Evolutionary conservation across 2,888 invertebrate species (phyloP), one percentile per base, ranked within the genome.

Genomic region (Bombylius major): DNA sequence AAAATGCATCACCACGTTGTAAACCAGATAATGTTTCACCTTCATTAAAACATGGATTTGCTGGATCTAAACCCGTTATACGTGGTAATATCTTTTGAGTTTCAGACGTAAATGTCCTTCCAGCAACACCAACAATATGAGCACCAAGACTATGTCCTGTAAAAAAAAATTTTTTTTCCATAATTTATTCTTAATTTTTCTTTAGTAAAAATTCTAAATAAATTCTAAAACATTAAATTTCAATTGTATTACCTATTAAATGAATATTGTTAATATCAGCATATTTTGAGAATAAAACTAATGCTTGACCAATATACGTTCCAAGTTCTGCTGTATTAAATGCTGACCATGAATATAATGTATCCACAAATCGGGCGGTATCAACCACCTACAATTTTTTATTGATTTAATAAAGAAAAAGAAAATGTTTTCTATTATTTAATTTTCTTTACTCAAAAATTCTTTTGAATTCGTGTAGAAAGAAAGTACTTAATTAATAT

Each of bases 281-380:
- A 47, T 66, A 56, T 36, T 69, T 63, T n/a, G 65, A 51, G 13
- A 73, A 58, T 56, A 67, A 64, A 11, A 64, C 63, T 53, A 73
- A 50, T 5, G 68, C 71, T 12, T 57, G 0, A 66, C 72, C 73
- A 23, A 73, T 62, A 39, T 63, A 62, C 56, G 63, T 60, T 4
- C 73, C 73, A 54, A 73, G 67, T 50, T 65, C 69, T 57, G 71
- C 69, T 12, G 72, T 72, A 57, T 72, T 72, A n/a, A 71, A 63
- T 4, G 72, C 71, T 0, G 72, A 70, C 72, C 72, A 72, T 4
- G 68, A 65, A 59, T 72, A 72, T 6, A 72, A 61, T 6, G 72
- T 72, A 47, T 72, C 69, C 34, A 72, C 67, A 45, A 65, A 71
- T 6, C 62, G 62, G n/a, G 69, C 70, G 4, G 64, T 66, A 60